Percentiles rank a stretch among this genome's conserved stretches.
Evolutionary conservation across 2,113 vertebrate species (phyloP).

Genomic region (Ptilonorhynchus violaceus): DNA sequence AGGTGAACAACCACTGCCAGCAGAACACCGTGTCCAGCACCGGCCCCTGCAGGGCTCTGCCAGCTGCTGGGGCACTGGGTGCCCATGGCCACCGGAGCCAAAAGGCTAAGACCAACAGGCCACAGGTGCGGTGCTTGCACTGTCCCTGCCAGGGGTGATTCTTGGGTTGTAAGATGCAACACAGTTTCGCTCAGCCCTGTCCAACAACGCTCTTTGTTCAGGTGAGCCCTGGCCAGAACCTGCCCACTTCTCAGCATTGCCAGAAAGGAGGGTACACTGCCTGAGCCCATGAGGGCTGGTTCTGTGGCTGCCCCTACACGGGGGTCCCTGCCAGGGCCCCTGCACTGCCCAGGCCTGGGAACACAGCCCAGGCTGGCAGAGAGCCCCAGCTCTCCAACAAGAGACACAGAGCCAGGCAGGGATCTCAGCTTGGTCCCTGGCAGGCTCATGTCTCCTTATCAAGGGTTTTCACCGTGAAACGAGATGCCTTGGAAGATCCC

Average conservation of each 20-base stretch:
- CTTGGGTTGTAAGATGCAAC: rapidly evolving
- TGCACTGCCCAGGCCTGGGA: neutral
- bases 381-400: neutral
- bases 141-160: neutral
- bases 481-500: neutral
- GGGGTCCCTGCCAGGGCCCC: neutral
- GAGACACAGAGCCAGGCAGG: neutral
- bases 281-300: rapidly evolving
- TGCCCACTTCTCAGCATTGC: neutral
- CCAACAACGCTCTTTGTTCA: rapidly evolving
- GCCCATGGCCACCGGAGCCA: rapidly evolving
- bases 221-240: neutral
- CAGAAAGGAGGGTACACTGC: neutral
- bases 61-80: neutral
- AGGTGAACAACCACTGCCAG: rapidly evolving
- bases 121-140: rapidly evolving
- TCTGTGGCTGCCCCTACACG: rapidly evolving
- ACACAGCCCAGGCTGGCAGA: neutral
- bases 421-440: neutral
- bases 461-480: neutral
- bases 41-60: neutral
- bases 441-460: neutral
- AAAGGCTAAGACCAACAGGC: neutral
- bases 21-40: rapidly evolving
- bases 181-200: neutral